These are phyloP conservation scores for Pherbina coryleti DNA, from an alignment of 2,888 invertebrate species.

Conservation along the genomic window DNA sequence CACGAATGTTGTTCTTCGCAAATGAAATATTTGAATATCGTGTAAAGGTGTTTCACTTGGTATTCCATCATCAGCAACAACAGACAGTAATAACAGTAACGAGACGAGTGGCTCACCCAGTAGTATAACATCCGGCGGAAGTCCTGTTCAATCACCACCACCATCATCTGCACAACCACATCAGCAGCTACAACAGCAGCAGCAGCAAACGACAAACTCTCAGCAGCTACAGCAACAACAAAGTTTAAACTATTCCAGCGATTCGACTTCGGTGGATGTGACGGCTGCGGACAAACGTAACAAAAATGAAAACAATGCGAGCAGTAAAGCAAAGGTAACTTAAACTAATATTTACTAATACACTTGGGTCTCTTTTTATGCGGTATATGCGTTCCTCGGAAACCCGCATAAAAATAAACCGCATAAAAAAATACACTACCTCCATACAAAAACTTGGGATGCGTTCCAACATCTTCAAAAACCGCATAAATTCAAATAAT, in stretches of 20 bases:
- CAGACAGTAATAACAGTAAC: conserved; percentile 85
- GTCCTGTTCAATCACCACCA: conserved; percentile 81
- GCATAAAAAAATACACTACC: no score
- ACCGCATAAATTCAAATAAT: no score
- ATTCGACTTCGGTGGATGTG: conserved; percentile 57
- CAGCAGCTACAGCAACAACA: conserved; percentile 54
- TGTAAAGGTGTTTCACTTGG: conserved; percentile 59
- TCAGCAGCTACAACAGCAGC: conserved; percentile 54
- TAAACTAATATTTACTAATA: neutral
- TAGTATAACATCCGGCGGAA: conserved; percentile 86
- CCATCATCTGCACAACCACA: conserved; percentile 64
- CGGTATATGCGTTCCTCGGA: no score
- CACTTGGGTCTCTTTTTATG: no score
- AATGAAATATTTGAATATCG: conserved; percentile 40
- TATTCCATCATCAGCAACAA: conserved; percentile 76
- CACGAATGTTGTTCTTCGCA: conserved; percentile 35
- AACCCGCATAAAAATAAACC: no score
- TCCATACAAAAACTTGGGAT: no score
- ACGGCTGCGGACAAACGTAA: conserved; percentile 75
- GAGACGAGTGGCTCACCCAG: conserved; percentile 87
- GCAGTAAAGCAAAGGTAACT: conserved; percentile 69
- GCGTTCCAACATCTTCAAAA: no score
- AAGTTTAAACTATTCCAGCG: conserved; percentile 40
- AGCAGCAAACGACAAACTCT: conserved; percentile 42
- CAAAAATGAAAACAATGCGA: conserved; percentile 68